Conservation (phyloP, 2,797 vertebrate species). For the Bovichtus diacanthus region DNA sequence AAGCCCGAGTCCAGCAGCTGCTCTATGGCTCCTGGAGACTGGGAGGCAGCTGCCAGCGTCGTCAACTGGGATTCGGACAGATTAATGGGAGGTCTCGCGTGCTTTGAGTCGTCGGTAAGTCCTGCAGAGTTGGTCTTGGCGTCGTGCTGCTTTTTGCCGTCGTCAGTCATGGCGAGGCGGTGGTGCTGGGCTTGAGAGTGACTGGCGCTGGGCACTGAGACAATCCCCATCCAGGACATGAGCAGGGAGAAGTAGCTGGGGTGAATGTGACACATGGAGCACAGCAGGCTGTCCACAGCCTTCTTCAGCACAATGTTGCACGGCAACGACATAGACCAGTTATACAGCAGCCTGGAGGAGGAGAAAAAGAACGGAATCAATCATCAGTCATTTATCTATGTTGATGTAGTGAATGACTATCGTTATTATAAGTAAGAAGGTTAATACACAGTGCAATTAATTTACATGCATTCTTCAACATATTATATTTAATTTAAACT, state of each 20-base stretch:
- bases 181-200: constrained; percentile 85
- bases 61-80: constrained; percentile 94
- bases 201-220: constrained; percentile 87
- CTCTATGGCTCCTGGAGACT: constrained; percentile 96
- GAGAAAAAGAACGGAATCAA: background rate
- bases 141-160: constrained; percentile 96
- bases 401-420: background rate
- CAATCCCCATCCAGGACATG: constrained; percentile 99
- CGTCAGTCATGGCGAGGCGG: constrained; percentile 96
- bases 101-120: constrained; percentile 97
- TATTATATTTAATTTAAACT: too few relatives aligned
- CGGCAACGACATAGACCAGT: constrained; percentile 98
- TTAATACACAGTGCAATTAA: background rate
- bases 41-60: constrained; percentile 95
- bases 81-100: constrained; percentile 90
- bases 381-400: background rate
- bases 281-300: constrained; percentile 97
- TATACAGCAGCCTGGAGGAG: constrained; percentile 90
- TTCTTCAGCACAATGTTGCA: constrained; percentile 98
- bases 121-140: constrained; percentile 79
- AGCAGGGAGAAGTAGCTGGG: constrained; percentile 98
- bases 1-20: constrained; percentile 96
- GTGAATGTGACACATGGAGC: constrained; percentile 98
- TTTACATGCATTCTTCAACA: background rate
- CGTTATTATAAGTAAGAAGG: too few relatives aligned